phyloP scores from a whole-genome alignment of 2,797 vertebrate species.

The Etheostoma perlongum region DNA sequence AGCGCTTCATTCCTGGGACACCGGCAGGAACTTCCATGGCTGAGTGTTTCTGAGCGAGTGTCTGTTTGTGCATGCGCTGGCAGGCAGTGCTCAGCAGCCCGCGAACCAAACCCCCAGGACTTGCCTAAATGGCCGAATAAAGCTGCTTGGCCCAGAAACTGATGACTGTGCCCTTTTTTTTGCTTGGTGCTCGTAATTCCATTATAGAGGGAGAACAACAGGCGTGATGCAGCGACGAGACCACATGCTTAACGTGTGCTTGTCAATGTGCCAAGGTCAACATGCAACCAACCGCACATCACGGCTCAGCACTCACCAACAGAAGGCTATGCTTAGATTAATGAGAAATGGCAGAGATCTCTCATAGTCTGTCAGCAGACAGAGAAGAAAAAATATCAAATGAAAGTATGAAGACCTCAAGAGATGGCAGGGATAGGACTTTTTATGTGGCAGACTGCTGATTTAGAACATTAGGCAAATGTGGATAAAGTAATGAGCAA shows the following conservation, averaged over 20 bases:
- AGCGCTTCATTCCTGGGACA: conserved; percentile 72
- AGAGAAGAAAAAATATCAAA: conserved; percentile 10
- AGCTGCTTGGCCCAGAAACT: conserved; percentile 72
- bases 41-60: conserved; percentile 71
- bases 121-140: conserved; percentile 70
- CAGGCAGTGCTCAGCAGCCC: conserved; percentile 35
- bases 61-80: conserved; percentile 48
- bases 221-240: conserved; percentile 55
- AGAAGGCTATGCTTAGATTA: conserved; percentile 20
- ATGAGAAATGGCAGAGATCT: conserved; percentile 31
- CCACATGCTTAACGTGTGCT: conserved; percentile 68
- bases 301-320: conserved; percentile 41
- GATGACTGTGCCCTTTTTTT: conserved; percentile 75
- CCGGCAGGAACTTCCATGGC: conserved; percentile 81
- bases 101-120: conserved; percentile 61
- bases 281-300: conserved; percentile 47
- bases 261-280: conserved; percentile 75
- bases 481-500: conserved; percentile 42
- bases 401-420: conserved; percentile 4
- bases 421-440: conserved; percentile 16
- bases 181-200: conserved; percentile 67
- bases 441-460: conserved; percentile 40
- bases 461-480: conserved; percentile 51
- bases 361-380: conserved; percentile 20
- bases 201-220: conserved; percentile 76